These are phyloP conservation scores for Epizoanthus ramosus DNA, from an alignment of 92 coral and sea anemone species.

Conservation along the genomic window DNA sequence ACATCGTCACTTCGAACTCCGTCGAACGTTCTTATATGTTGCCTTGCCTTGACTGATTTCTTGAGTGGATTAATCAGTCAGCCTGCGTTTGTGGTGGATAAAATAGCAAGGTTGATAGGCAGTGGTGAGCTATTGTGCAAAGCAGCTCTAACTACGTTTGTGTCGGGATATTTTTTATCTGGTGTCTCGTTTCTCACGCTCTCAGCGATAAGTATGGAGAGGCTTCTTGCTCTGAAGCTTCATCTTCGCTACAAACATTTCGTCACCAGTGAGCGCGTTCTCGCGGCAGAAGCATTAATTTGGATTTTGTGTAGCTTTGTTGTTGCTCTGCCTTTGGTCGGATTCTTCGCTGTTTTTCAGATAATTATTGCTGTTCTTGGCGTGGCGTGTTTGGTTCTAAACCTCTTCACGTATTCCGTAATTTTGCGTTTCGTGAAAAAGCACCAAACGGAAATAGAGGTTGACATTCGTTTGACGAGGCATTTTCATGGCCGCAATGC, in stretches of 20 bases:
- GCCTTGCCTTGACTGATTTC: constrained; percentile 20
- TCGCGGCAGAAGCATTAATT: constrained; percentile 4
- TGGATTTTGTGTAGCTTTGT: constrained; percentile 17
- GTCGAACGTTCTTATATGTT: constrained; percentile 14
- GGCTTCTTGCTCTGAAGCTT: constrained; percentile 23
- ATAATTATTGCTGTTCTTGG: constrained; percentile 16
- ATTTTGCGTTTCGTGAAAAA: constrained; percentile 30
- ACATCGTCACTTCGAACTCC: constrained; percentile 29
- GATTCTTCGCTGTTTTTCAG: constrained; percentile 10
- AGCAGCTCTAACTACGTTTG: constrained; percentile 27
- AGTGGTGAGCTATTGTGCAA: constrained; percentile 3
- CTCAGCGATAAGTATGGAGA: constrained; percentile 30
- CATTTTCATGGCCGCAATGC: constrained; percentile 31
- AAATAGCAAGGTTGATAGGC: constrained; percentile 22
- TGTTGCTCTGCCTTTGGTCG: constrained; percentile 21
- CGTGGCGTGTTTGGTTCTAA: constrained; percentile 24
- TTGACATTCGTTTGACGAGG: constrained; percentile 9
- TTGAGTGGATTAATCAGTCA: constrained; percentile 33
- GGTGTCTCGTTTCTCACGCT: constrained; percentile 40
- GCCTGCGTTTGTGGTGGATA: constrained; percentile 36
- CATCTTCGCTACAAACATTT: constrained; percentile 29
- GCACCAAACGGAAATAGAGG: constrained; percentile 14
- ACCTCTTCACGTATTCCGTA: constrained; percentile 12
- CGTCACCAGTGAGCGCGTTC: constrained; percentile 3
- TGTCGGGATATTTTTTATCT: constrained; percentile 29